These are phyloP conservation scores for Eretmodus cyanostictus DNA, from an alignment of 2,113 vertebrate species.

Conservation along the genomic window DNA sequence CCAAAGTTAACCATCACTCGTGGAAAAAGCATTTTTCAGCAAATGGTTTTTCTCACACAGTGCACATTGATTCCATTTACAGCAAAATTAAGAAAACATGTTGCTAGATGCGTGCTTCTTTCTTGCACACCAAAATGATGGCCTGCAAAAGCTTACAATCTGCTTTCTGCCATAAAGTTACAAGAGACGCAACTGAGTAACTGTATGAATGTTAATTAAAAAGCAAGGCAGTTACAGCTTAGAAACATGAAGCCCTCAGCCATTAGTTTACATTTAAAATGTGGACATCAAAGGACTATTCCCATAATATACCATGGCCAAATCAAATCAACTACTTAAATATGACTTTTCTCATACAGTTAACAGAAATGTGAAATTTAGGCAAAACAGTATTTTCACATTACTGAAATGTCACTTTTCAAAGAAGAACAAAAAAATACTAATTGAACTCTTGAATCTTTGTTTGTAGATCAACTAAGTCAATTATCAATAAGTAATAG, in stretches of 20 bases:
- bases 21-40: not conserved
- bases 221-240: not conserved
- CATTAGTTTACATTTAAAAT: not conserved
- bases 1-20: not conserved
- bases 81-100: not conserved
- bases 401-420: not conserved
- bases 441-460: not conserved
- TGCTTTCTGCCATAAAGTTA: constrained; percentile 1
- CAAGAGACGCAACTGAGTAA: not conserved
- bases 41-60: not conserved
- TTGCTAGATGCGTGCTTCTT: not conserved
- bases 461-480: not conserved
- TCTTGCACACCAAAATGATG: not conserved
- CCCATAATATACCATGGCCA: constrained; percentile 18
- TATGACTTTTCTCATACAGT: not conserved
- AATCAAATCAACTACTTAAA: not conserved
- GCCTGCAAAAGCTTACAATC: not conserved
- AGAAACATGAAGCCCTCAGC: not conserved
- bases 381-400: not conserved
- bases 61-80: not conserved
- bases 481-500: not conserved
- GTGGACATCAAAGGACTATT: constrained; percentile 63
- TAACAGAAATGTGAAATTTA: not conserved
- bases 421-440: not conserved
- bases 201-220: not conserved